A percentile compares a stretch with the other conserved stretches of the same genome.
Conservation (phyloP, 2,888 invertebrate genomes). For the Trachelus iudaicus region DNA sequence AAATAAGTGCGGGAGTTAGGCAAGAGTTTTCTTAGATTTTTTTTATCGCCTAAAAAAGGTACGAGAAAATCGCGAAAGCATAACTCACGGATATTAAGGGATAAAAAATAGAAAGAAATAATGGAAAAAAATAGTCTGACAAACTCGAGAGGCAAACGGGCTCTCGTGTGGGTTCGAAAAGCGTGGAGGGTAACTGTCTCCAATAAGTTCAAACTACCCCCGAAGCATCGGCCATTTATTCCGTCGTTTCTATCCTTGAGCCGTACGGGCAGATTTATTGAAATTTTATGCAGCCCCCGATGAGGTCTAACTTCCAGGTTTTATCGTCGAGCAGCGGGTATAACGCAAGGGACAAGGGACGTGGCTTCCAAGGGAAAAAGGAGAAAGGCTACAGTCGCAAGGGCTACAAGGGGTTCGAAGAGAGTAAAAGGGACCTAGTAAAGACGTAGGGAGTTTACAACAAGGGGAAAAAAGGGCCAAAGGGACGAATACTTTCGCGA, state of each 20-base stretch:
- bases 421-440: background rate
- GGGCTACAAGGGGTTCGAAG: background rate
- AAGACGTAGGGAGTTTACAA: background rate
- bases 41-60: background rate
- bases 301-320: conserved; percentile 45
- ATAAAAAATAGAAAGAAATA: background rate
- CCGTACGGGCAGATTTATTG: conserved; percentile 42
- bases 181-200: conserved; percentile 31
- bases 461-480: background rate
- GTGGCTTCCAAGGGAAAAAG: background rate
- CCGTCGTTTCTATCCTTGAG: conserved; percentile 25
- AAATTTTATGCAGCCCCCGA: conserved; percentile 50
- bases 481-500: background rate
- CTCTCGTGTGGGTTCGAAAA: background rate
- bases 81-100: background rate
- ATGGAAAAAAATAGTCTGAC: background rate
- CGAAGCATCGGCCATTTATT: conserved; percentile 41
- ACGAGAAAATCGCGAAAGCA: background rate
- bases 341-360: conserved; percentile 11
- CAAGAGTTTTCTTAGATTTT: background rate
- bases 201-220: conserved; percentile 35
- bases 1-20: background rate
- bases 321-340: conserved; percentile 37
- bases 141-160: background rate
- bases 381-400: background rate